These are phyloP conservation scores for Heliconius sara DNA, from an alignment of 2,888 invertebrate genomes.

Conservation along the genomic window DNA sequence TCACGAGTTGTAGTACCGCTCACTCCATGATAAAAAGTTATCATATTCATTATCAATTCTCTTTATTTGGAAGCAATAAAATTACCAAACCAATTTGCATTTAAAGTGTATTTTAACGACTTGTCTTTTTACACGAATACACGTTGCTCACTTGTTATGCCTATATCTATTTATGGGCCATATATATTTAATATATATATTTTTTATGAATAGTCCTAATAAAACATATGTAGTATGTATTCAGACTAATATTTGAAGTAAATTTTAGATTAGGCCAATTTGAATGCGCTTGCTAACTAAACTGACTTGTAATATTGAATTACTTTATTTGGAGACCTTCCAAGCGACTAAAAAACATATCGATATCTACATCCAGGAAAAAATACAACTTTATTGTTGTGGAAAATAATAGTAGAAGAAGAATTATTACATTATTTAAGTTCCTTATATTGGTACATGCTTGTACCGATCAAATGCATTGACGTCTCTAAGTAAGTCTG, in stretches of 20 bases:
- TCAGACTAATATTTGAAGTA: background rate
- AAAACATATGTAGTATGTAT: background rate
- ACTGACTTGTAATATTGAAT: background rate
- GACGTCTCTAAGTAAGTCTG: background rate
- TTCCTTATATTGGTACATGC: background rate
- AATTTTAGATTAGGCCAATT: background rate
- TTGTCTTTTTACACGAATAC: constrained; percentile 15
- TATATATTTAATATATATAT: background rate
- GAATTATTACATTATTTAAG: too few species aligned
- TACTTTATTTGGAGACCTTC: background rate
- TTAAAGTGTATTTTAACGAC: constrained; percentile 13
- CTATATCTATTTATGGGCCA: background rate
- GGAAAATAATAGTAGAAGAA: too few species aligned
- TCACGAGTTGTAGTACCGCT: background rate
- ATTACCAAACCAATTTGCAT: constrained; percentile 9
- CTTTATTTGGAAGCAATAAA: constrained; percentile 14
- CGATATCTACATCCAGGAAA: background rate
- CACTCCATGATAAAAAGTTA: constrained; percentile 15
- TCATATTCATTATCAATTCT: constrained; percentile 16
- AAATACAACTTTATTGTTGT: background rate
- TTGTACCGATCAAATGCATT: background rate
- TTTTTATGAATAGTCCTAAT: background rate
- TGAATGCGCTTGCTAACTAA: background rate
- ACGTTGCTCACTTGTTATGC: background rate
- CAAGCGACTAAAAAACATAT: background rate